Conservation (phyloP, 53 echinoderm and acorn worm species). For the Crossaster papposus region DNA sequence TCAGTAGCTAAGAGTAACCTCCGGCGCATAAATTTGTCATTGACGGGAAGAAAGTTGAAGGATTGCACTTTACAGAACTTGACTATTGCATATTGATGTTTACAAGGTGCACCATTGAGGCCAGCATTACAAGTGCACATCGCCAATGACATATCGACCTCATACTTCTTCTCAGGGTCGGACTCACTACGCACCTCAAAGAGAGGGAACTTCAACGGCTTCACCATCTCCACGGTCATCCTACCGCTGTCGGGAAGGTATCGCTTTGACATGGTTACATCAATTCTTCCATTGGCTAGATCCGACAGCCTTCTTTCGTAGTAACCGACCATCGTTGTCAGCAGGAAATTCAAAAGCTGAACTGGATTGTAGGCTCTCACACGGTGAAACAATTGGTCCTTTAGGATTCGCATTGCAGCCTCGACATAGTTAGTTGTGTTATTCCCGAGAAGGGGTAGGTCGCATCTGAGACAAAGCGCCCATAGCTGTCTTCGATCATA, state of each 20-base stretch:
- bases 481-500: conserved; percentile 22
- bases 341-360: conserved; percentile 41
- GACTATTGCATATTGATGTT: conserved; percentile 18
- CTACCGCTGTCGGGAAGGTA: conserved; percentile 24
- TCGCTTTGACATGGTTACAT: conserved; percentile 31
- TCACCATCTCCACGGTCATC: conserved; percentile 20
- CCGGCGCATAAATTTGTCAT: background rate
- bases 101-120: conserved; percentile 23
- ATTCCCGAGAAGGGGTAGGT: conserved; percentile 26
- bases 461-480: background rate
- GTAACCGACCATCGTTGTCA: conserved; percentile 7
- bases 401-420: conserved; percentile 42
- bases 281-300: conserved; percentile 37
- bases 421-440: conserved; percentile 51
- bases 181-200: conserved; percentile 9
- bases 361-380: conserved; percentile 22
- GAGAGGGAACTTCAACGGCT: background rate
- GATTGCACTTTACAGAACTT: conserved; percentile 14
- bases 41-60: conserved; percentile 37
- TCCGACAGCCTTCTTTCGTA: conserved; percentile 27
- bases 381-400: conserved; percentile 46
- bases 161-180: conserved; percentile 21
- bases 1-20: conserved; percentile 7
- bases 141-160: conserved; percentile 11
- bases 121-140: conserved; percentile 20